A percentile compares a stretch with the other conserved stretches of the same genome.
phyloP scores from a whole-genome alignment of 2,888 invertebrate species.

The Flabesymbios commensalis region DNA sequence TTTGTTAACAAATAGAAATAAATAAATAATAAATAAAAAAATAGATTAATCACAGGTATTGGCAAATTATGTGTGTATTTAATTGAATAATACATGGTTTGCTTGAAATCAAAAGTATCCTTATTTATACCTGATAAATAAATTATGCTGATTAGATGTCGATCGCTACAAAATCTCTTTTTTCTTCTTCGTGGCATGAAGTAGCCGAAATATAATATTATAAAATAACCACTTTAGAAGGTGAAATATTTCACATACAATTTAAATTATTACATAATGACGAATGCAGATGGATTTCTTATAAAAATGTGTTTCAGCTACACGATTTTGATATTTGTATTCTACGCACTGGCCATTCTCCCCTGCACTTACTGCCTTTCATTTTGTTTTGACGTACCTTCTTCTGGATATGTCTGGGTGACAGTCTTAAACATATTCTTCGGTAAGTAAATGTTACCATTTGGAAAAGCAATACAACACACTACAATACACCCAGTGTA shows the following conservation, averaged over 20 bases:
- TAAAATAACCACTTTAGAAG: neutral
- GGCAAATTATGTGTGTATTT: no score
- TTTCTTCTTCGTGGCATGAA: no score
- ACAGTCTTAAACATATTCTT: constrained; percentile 70
- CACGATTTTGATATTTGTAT: constrained; percentile 68
- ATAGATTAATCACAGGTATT: neutral
- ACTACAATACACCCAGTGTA: neutral
- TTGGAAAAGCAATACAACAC: neutral
- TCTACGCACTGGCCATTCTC: constrained; percentile 75
- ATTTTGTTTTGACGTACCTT: constrained; percentile 72
- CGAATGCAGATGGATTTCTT: no score
- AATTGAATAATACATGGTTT: no score
- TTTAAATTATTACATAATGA: neutral
- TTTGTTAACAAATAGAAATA: neutral
- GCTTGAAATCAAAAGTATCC: no score
- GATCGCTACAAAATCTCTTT: no score
- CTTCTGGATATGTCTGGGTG: constrained; percentile 75
- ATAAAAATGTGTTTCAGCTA: no score
- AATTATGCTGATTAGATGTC: no score
- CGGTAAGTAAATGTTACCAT: constrained; percentile 2
- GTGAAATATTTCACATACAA: neutral
- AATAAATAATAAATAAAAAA: neutral
- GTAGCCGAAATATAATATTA: no score
- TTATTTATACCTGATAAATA: no score
- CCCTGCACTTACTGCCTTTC: constrained; percentile 76